phyloP scores from a whole-genome alignment of 2,113 vertebrate genomes.

The Ageneiosus marmoratus region DNA sequence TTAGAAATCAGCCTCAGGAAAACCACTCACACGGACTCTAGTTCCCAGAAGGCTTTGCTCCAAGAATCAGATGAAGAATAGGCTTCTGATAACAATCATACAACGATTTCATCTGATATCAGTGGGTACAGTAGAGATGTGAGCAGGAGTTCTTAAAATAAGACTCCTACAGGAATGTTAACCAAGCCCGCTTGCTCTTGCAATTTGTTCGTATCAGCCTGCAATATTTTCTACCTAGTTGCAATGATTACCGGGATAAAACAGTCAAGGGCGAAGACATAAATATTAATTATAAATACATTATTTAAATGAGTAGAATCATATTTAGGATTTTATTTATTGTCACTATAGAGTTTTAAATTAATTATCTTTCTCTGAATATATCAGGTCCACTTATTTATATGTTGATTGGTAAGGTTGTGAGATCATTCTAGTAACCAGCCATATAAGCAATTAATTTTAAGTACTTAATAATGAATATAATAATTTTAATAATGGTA shows the following conservation, averaged over 20 bases:
- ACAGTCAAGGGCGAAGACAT: background rate
- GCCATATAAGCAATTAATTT: background rate
- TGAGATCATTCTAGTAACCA: background rate
- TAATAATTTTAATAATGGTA: background rate
- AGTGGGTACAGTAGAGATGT: background rate
- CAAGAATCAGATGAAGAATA: slow-evolving; percentile 77
- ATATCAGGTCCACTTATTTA: background rate
- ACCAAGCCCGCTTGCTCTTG: background rate
- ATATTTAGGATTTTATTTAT: background rate
- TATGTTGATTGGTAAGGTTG: background rate
- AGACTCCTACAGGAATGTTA: background rate
- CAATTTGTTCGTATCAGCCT: background rate
- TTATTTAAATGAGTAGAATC: background rate
- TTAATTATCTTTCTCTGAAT: background rate
- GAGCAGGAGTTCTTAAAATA: background rate
- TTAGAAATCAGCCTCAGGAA: slow-evolving; percentile 70
- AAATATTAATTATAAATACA: background rate
- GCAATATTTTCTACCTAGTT: background rate
- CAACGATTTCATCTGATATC: background rate
- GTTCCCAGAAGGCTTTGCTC: slow-evolving; percentile 73
- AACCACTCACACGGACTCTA: slow-evolving; percentile 39
- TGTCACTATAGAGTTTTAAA: background rate
- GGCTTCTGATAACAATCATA: slow-evolving; percentile 13
- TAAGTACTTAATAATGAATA: background rate
- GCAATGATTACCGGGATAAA: background rate